Evolutionary conservation across 2,797 vertebrate genomes (phyloP), one percentile per base, ranked within the genome.

Genomic region (Xyrichtys novacula): DNA sequence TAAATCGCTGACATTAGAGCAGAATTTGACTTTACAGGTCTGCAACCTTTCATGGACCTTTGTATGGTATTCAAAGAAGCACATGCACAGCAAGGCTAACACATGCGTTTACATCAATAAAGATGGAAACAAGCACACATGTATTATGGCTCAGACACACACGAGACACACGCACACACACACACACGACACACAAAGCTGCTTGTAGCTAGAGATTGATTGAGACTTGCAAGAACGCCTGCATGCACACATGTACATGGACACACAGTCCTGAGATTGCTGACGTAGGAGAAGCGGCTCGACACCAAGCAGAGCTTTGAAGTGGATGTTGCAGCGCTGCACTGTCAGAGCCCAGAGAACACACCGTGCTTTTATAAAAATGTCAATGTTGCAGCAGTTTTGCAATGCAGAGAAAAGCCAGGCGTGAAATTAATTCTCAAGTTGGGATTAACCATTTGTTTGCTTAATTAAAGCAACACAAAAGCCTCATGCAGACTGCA

Each of bases 1-100:
- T 58, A 69, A 75, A 84, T n/a, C 58, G 74, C 72, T 77, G 74
- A 84, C 67, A 31, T 48, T 32, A 50, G 65, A 58, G 39, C 20
- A 26, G 1, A 3, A 12, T 62, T 53, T 16, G 34, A 3, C 11
- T 56, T 55, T 14, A 19, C 40, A 32, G 34, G 12, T 74, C 22
- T 56, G 29, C 40, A 54, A 60, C 14, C 25, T 22, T 23, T 66
- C 44, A 44, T 36, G 22, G 32, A 8, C 20, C 55, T 9, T 10
- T 47, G 55, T 42, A 0, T 15, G 10, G 19, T 16, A 31, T 61
- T 71, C 39, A 55, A 28, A 68, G 20, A 50, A 34, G 57, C 28
- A 32, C 49, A 28, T 42, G 59, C 25, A 46, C 49, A 32, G 31
- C 8, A n/a, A 7, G 16, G 7, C 28, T 63, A 20, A 57, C 11